Conservation (phyloP, 2,888 invertebrate species). For the Eumacrocentrus americanus region DNA sequence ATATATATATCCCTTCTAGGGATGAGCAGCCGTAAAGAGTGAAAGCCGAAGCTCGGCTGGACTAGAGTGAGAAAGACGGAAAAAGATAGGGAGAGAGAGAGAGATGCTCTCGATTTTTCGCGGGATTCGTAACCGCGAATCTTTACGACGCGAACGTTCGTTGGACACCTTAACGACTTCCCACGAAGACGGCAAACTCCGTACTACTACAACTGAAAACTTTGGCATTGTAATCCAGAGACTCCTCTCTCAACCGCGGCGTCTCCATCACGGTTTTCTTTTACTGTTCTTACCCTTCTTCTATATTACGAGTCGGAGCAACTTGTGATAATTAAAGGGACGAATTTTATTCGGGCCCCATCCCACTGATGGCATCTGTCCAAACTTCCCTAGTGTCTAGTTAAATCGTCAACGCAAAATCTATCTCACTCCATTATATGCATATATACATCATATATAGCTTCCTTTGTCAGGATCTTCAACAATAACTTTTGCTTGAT, state of each 20-base stretch:
- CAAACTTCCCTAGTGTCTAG: not conserved
- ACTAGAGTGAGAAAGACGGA: constrained; percentile 16
- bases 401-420: constrained; percentile 1
- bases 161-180: constrained; percentile 37
- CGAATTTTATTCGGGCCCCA: too few relatives aligned
- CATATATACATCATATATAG: constrained; percentile 1
- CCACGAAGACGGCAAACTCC: constrained; percentile 9
- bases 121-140: not conserved
- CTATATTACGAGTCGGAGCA: not conserved
- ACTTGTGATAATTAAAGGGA: constrained; percentile 20
- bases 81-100: constrained; percentile 4
- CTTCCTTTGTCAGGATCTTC: too few relatives aligned
- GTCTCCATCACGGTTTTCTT: constrained; percentile 17
- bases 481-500: too few relatives aligned
- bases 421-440: not conserved
- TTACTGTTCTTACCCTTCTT: not conserved
- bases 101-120: not conserved
- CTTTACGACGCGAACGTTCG: constrained; percentile 32
- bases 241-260: too few relatives aligned
- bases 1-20: too few relatives aligned
- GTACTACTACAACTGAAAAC: constrained; percentile 27
- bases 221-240: constrained; percentile 40
- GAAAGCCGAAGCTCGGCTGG: too few relatives aligned
- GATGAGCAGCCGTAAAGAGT: constrained; percentile 4
- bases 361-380: too few relatives aligned